Evolutionary conservation across 2,888 invertebrate genomes (phyloP), one percentile per base, ranked within the genome.

Genomic region (Diaprepes abbreviatus): DNA sequence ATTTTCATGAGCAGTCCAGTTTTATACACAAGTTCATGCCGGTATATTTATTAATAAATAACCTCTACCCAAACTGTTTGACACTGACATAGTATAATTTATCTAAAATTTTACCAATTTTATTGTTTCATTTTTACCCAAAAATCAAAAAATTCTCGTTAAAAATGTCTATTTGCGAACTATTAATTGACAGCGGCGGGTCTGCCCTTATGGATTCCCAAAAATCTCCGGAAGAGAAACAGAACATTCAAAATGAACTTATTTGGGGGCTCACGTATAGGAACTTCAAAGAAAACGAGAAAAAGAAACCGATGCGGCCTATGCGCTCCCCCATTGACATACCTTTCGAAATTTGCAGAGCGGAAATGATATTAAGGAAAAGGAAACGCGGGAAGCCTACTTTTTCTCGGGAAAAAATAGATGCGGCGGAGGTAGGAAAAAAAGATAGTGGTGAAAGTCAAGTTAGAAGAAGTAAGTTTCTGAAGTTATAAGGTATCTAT

Each of bases 221-320:
- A 19, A 31, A 31, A 31, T 28, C n/a, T 5, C 43, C 64, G 1
- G 65, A 68, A 19, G 63, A 64, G 9, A 71, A 60, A 21, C 19
- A 57, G 7, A 70, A 69, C 60, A 71, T 74, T n/a, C 74, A 73
- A 50, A 67, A 73, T 31, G 74, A 74, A 57, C 59, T 74, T 2
- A 43, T 67, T 28, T 74, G 73, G 73, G 74, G 73, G 0, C 55
- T 68, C n/a, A 59, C 35, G 2, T 71, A 73, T 38, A 38, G 74
- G 16, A 64, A 73, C 28, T 55, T 48, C 28, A 73, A 71, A 24
- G 70, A 71, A 52, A 50, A 66, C 7, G 65, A 70, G 7, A 58
- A 70, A 50, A 66, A 60, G 4, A 69, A 66, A 33, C 71, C 71
- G 6, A 48, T 74, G 7, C 9, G 17, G 7, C 73, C 73, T 0